Base-by-base conservation (phyloP, 2,888 invertebrate genomes). In the Odontocolon sp. region DNA sequence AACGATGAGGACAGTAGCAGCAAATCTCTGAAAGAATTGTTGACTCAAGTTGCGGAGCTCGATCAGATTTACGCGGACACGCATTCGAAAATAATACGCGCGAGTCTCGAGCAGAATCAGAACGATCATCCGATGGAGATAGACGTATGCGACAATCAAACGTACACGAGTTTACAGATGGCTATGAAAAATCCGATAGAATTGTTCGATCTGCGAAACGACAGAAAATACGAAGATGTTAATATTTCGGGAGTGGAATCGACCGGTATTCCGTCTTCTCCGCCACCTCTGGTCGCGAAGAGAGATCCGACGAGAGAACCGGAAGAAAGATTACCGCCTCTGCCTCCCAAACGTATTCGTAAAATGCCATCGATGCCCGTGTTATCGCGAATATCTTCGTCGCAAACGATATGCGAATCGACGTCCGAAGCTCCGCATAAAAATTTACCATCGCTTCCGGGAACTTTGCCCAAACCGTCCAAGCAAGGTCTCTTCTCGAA, bases 181-280 rank as follows among this genome's bases (percentile, higher is more conserved):
- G 97, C 97, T 0, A 96, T 96, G 91, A 96, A 94, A 89, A 96
- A 97, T 90, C 96, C 96, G 0, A 91, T 96, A 0, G 91, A 92
- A 21, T 93, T 95, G 73, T 83, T 91, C 40, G 92, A 92, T 57
- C 89, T 91, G 0, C 90, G 90, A n/a, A 88, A 90, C 54, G 86
- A 89, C 0, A 82, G 87, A 40, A 91, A 92, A 28, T 93, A 94
- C 86, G 94, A 94, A 82, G 94, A 95, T 82, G 91, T 94, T 0
- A 88, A 92, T 79, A 88, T 92, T 9, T 91, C 91, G 1, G 90
- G 91, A 0, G 90, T 1, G 85, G 92, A 82, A 90, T 91, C 31
- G 91, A 85, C 85, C 66, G 40, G 70, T 57, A 36, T 72, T 2
- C 81, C 86, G 6, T 77, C 86, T 2, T 81, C 80, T 18, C 83